Evolutionary conservation across 2,113 vertebrate species (phyloP).

Genomic region (Eupsittula cactorum): DNA sequence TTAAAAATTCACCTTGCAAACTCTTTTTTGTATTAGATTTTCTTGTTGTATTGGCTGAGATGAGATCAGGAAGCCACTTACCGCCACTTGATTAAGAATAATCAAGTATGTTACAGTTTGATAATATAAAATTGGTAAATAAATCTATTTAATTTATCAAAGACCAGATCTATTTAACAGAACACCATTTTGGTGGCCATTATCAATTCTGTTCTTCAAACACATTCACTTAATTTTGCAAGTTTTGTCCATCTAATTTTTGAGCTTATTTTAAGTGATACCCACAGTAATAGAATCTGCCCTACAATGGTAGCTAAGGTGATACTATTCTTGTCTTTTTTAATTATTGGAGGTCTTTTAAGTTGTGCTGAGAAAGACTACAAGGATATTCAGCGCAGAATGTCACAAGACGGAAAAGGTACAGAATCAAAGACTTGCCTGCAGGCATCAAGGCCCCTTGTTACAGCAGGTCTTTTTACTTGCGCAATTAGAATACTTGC

Average conservation of each 20-base stretch:
- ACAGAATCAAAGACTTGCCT: constrained; percentile 71
- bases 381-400: constrained; percentile 44
- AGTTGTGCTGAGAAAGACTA: constrained; percentile 43
- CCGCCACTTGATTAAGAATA: not conserved
- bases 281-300: not conserved
- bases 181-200: not conserved
- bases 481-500: constrained; percentile 59
- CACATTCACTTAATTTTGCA: not conserved
- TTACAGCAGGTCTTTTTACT: constrained; percentile 42
- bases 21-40: not conserved
- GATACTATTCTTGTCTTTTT: constrained; percentile 27
- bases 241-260: not conserved
- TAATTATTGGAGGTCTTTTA: constrained; percentile 64
- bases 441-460: constrained; percentile 57
- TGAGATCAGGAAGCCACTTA: not conserved
- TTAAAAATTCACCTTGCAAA: not conserved
- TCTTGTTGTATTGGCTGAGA: not conserved
- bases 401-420: constrained; percentile 50
- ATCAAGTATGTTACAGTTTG: not conserved
- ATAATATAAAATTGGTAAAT: not conserved
- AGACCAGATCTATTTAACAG: not conserved
- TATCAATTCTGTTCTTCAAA: not conserved
- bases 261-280: not conserved
- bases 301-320: constrained; percentile 6
- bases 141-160: not conserved